Evolutionary conservation across 2,888 invertebrate genomes (phyloP).

Genomic region (Caenorhabditis sp.): DNA sequence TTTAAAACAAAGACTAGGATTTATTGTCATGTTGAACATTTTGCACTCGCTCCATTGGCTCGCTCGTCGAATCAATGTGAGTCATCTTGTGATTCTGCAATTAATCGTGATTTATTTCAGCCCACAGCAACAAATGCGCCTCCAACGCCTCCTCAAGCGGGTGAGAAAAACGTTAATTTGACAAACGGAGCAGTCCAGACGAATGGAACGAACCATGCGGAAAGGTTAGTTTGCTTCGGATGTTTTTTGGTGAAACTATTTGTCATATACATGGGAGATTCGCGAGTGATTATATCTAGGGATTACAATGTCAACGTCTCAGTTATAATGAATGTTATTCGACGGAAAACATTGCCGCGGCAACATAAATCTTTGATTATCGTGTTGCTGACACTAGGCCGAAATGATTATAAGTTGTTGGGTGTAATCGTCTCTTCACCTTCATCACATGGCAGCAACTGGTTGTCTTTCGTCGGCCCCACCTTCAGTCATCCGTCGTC

Average conservation of each 20-base stretch:
- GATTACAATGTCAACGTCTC: not conserved
- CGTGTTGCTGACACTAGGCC: constrained; percentile 41
- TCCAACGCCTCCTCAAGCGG: constrained; percentile 62
- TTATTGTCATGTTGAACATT: constrained; percentile 30
- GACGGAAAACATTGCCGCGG: constrained; percentile 25
- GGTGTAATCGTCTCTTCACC: constrained; percentile 50
- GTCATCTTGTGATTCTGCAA: not conserved
- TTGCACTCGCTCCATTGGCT: constrained; percentile 46
- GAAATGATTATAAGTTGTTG: constrained; percentile 58
- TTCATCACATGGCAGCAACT: constrained; percentile 44
- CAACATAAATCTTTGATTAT: constrained; percentile 58
- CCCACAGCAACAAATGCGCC: constrained; percentile 48
- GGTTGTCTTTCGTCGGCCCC: constrained; percentile 44
- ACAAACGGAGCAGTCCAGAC: constrained; percentile 42
- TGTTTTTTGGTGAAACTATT: too few species aligned
- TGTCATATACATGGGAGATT: not conserved
- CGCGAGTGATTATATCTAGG: not conserved
- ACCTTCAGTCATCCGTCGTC: constrained; percentile 42
- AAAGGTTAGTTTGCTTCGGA: constrained; percentile 47
- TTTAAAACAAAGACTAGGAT: constrained; percentile 7
- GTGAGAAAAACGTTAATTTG: constrained; percentile 54
- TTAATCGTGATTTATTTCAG: constrained; percentile 23
- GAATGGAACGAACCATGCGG: constrained; percentile 51
- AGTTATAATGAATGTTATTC: constrained; percentile 8
- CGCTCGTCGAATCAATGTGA: constrained; percentile 30